A percentile compares a stretch with the other conserved stretches of the same genome.
Conservation (phyloP, 1,140 invertebrate genomes). For the Lucilia sericata region DNA sequence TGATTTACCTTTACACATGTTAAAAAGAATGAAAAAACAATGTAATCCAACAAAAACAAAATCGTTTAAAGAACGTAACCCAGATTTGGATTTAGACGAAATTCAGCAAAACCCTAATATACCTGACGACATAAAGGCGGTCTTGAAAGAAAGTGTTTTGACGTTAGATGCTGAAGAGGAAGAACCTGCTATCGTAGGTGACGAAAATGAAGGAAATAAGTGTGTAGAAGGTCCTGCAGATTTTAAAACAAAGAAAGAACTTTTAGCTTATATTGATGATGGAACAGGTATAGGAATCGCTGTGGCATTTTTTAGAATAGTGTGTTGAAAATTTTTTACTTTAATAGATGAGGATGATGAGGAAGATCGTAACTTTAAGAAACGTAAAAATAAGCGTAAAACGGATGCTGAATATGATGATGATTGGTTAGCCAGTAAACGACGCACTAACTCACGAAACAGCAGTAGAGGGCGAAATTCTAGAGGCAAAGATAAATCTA, state of each 20-base stretch:
- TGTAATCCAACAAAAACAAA: constrained; percentile 66
- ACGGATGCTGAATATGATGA: constrained; percentile 66
- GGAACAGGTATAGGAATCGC: constrained; percentile 57
- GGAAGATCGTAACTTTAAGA: constrained; percentile 62
- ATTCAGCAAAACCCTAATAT: constrained; percentile 67
- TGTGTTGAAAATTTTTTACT: constrained; percentile 7
- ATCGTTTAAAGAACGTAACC: constrained; percentile 67
- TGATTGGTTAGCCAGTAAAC: constrained; percentile 61
- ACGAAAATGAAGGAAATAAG: constrained; percentile 47
- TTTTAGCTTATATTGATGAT: constrained; percentile 65
- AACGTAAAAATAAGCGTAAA: constrained; percentile 59
- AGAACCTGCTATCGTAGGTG: constrained; percentile 49
- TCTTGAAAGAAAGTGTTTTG: constrained; percentile 63
- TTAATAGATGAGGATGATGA: constrained; percentile 57
- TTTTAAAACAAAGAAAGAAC: constrained; percentile 64
- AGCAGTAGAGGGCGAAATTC: constrained; percentile 60
- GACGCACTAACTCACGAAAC: constrained; percentile 56
- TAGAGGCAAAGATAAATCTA: constrained; percentile 57
- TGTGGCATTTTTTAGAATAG: neutral
- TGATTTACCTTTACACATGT: constrained; percentile 37
- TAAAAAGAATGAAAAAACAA: constrained; percentile 66
- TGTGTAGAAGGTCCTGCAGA: constrained; percentile 60
- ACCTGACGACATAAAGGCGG: constrained; percentile 66
- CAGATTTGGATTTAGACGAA: constrained; percentile 66
- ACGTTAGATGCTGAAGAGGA: constrained; percentile 54